Conservation (phyloP, 2,113 vertebrate genomes). For the Enhydra lutris region DNA sequence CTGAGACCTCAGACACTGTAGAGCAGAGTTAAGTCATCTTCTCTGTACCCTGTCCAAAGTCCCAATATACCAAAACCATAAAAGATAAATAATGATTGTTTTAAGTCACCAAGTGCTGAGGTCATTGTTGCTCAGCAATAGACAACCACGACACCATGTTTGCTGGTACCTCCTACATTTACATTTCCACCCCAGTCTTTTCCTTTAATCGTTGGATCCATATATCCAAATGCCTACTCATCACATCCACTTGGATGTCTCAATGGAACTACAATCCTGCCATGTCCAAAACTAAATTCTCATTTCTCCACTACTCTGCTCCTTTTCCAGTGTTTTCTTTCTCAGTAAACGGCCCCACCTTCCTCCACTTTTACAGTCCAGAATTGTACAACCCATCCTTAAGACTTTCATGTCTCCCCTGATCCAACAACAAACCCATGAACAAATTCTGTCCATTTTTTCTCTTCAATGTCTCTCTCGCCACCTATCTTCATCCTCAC, state of each 20-base stretch:
- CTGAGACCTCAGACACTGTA: not conserved
- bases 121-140: not conserved
- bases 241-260: not conserved
- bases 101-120: not conserved
- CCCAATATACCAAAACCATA: not conserved
- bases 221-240: not conserved
- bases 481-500: not conserved
- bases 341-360: not conserved
- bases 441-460: not conserved
- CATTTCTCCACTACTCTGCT: not conserved
- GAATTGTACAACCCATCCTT: not conserved
- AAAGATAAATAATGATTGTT: constrained; percentile 1
- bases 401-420: not conserved
- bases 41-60: not conserved
- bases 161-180: not conserved
- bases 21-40: not conserved
- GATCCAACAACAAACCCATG: not conserved
- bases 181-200: not conserved
- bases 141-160: not conserved
- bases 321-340: not conserved
- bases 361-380: not conserved
- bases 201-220: not conserved
- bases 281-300: not conserved
- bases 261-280: not conserved
- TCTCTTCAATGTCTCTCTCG: not conserved